Evolutionary conservation across 1,140 invertebrate species (phyloP), one percentile per base, ranked within the genome.

Genomic region (Conopomorpha cramerella): DNA sequence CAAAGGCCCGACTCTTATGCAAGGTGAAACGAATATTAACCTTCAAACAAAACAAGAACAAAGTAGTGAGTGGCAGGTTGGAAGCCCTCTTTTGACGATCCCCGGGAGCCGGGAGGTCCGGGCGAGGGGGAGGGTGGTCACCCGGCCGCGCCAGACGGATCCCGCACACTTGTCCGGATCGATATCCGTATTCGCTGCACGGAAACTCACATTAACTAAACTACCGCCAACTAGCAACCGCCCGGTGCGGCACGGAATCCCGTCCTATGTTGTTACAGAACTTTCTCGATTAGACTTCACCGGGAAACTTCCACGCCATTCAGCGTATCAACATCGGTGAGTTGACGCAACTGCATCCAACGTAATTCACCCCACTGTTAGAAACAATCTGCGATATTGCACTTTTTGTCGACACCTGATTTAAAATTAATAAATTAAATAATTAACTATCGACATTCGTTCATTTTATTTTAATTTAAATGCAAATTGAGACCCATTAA

Each of bases 21-120:
- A 58, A 53, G 61, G 61, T 52, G 56, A 61, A 64, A 65, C 49
- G 58, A 62, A 67, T 61, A 67, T 71, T 74, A 74, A 74, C 70
- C 65, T 71, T 74, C 63, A 74, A 70, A 74, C 59, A 62, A 66
- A 73, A 70, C 60, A 67, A 65, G 66, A 71, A 66, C 63, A 63
- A 67, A 70, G 66, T 70, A 59, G 54, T 51, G 55, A 63, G 61
- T 62, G 55, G 58, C 52, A 60, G 52, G 58, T 59, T 61, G 51
- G 61, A 55, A 50, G 55, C 51, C 49, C 60, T 63, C 53, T 63
- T 54, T 48, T 49, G 59, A 49, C 41, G 44, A 45, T 39, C 33
- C 39, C 30, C 38, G 37, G 33, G 36, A 51, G 43, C 45, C 29
- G 39, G 46, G 32, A 46, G 36, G 29, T 28, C 34, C 27, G 31